Evolutionary conservation across 1,140 invertebrate species (phyloP), one percentile per base, ranked within the genome.

Genomic region (Brachionus manjavacas): DNA sequence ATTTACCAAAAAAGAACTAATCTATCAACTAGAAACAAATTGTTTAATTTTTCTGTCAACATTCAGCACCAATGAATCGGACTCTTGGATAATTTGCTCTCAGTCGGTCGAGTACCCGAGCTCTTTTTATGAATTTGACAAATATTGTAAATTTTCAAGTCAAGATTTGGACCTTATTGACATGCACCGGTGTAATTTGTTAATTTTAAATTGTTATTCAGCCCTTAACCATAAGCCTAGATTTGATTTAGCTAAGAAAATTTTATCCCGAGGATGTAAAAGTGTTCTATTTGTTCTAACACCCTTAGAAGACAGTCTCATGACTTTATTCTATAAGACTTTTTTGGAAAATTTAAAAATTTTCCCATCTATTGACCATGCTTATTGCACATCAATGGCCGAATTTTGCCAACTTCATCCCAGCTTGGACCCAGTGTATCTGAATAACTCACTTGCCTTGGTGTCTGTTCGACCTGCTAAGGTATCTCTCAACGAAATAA

Each of bases 1-100:
- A 81, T 64, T 81, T 14, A 81, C 79, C 28, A 81, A 81, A 68
- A 23, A 64, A 64, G 79, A 81, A 68, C 49, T 81, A n/a, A 39
- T 81, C 14, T 64, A 64, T 68, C 79, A 68, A 41, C 39, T 81
- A n/a, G 64, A 81, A 25, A 41, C 35, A 31, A 81, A n/a, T 68
- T 16, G 35, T 64, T 43, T 81, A 23, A 68, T 81, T 20, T 81
- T 64, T 68, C 23, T 81, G 23, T 81, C 79, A 20, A 64, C 49
- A 25, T 41, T 81, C 23, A 81, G 79, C 52, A 81, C 14, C 16
- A 81, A 81, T 43, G 79, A 81, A 25, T 81, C 79, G 14, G 79
- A 81, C 66, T 81, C 79, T 1, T n/a, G 23, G 16, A n/a, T 81
- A 64, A 64, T 81, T 23, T 81, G 79, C 25, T 81, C 79, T 6